A percentile compares a stretch with the other conserved stretches of the same genome.
phyloP scores from a whole-genome alignment of 1,140 invertebrate species.

The Drosophila sechellia region DNA sequence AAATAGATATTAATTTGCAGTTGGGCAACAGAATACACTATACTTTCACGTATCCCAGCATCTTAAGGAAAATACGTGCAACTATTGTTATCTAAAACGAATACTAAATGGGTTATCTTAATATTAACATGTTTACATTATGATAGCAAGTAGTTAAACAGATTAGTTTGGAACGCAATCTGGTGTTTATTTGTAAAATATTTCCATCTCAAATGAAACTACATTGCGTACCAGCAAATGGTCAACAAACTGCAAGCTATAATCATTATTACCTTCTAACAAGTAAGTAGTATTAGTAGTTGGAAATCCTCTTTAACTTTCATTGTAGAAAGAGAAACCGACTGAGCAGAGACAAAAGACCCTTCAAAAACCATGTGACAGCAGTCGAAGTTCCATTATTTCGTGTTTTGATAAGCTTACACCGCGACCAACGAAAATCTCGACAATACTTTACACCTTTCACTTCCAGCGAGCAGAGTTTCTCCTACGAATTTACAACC shows the following conservation, averaged over 20 bases:
- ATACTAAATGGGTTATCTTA: conserved; percentile 4
- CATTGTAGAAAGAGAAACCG: conserved; percentile 36
- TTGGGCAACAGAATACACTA: too few species aligned
- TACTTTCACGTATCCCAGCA: not conserved
- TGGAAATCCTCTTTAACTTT: conserved; percentile 3
- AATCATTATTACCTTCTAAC: not conserved
- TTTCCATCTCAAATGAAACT: not conserved
- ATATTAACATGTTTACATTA: not conserved
- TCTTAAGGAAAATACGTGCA: not conserved
- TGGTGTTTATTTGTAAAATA: not conserved
- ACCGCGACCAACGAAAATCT: conserved; percentile 25
- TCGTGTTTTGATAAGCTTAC: conserved; percentile 22
- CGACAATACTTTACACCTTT: conserved; percentile 41
- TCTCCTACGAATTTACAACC: conserved; percentile 28
- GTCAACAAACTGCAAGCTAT: not conserved
- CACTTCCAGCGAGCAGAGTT: conserved; percentile 36
- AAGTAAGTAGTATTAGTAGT: not conserved
- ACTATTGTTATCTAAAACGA: not conserved
- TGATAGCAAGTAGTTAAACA: conserved; percentile 1
- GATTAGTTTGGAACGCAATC: too few species aligned
- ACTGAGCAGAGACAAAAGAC: conserved; percentile 15
- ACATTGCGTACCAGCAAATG: not conserved
- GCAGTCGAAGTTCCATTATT: conserved; percentile 14
- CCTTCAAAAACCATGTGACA: conserved; percentile 25
- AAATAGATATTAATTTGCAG: too few species aligned